phyloP scores from a whole-genome alignment of 2,888 invertebrate genomes.

The Anodontia alba region DNA sequence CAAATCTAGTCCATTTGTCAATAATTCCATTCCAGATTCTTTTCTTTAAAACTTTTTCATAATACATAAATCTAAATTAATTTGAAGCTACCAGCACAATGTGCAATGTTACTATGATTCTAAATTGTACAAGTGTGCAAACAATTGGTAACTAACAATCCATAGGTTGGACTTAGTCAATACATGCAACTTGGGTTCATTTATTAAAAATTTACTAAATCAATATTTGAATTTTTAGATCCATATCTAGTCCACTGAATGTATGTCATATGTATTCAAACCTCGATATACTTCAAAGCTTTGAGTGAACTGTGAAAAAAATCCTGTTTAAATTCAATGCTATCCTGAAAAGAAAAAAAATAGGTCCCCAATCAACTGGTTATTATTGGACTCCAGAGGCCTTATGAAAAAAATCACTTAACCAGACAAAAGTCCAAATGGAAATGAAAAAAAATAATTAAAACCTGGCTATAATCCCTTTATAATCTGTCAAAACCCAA shows the following conservation, averaged over 20 bases:
- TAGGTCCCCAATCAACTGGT: background rate
- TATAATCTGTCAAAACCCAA: background rate
- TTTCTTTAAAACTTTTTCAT: no score
- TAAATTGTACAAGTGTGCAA: background rate
- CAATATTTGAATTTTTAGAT: background rate
- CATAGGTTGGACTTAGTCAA: background rate
- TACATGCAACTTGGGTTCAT: background rate
- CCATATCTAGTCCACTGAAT: no score
- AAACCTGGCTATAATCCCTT: background rate
- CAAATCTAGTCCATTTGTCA: no score
- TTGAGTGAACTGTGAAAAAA: background rate
- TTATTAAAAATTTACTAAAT: background rate
- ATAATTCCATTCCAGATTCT: no score
- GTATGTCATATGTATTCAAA: no score
- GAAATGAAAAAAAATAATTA: background rate
- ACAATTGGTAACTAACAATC: background rate
- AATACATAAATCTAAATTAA: no score
- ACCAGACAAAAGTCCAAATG: background rate
- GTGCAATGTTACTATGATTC: no score
- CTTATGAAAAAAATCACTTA: background rate
- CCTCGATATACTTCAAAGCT: no score
- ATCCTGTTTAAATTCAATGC: background rate
- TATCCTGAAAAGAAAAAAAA: background rate
- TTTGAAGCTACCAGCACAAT: no score
- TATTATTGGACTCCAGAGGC: background rate